These are phyloP conservation scores for Limnephilus lunatus DNA, from an alignment of 2,888 invertebrate species.

Conservation along the genomic window DNA sequence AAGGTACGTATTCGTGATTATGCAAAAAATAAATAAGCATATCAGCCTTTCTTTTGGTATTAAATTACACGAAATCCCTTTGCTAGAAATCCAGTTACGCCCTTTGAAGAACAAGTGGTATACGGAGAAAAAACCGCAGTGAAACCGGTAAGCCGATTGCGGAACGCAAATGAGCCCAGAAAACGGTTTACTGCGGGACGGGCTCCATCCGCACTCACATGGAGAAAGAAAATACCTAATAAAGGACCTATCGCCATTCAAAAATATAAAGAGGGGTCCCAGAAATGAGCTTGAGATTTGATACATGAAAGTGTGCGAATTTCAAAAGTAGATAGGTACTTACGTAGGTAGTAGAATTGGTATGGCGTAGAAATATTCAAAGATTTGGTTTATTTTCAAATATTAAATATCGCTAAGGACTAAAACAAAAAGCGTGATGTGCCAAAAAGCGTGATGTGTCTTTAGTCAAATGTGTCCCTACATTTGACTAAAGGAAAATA, in stretches of 20 bases:
- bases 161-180: conserved; percentile 63
- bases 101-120: conserved; percentile 36
- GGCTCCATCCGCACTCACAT: background rate
- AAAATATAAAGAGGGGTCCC: background rate
- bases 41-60: background rate
- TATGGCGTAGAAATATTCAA: too few relatives aligned
- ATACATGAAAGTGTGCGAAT: background rate
- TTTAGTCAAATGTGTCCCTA: too few relatives aligned
- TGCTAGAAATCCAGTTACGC: conserved; percentile 58
- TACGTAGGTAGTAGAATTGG: too few relatives aligned
- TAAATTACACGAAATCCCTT: background rate
- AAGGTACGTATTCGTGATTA: background rate
- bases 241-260: background rate
- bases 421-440: too few relatives aligned
- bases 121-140: conserved; percentile 56
- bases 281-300: background rate
- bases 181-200: conserved; percentile 57
- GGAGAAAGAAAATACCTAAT: background rate
- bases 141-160: conserved; percentile 61
- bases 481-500: too few relatives aligned
- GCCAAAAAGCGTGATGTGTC: too few relatives aligned
- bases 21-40: background rate
- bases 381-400: too few relatives aligned
- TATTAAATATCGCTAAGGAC: too few relatives aligned
- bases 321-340: background rate